Percentiles rank a stretch among this genome's conserved stretches.
phyloP scores from a whole-genome alignment of 37 sponge, comb jelly and placozoan species.

The Cladorhizidae sp. region DNA sequence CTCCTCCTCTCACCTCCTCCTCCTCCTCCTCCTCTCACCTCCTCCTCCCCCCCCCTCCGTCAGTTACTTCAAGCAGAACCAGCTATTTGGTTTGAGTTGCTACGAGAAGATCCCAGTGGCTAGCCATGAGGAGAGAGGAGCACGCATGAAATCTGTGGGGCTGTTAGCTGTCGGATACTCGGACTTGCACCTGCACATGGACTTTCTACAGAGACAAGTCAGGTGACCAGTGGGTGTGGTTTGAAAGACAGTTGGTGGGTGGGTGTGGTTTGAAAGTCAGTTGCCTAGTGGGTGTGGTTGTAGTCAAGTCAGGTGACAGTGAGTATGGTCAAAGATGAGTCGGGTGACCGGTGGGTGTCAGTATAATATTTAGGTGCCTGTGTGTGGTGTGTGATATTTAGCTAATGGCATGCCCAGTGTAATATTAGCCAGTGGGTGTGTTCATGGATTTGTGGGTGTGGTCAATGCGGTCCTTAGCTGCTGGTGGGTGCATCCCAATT shows the following conservation, averaged over 20 bases:
- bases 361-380: too few relatives aligned
- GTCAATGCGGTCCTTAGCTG: too few relatives aligned
- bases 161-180: constrained; percentile 73
- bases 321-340: too few relatives aligned
- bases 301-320: background rate
- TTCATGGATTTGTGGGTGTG: too few relatives aligned
- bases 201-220: constrained; percentile 76
- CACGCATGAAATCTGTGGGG: constrained; percentile 96
- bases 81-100: constrained; percentile 90
- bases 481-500: too few relatives aligned
- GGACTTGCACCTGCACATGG: constrained; percentile 81
- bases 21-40: background rate
- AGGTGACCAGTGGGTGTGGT: constrained; percentile 41
- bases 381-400: too few relatives aligned
- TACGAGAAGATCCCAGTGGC: constrained; percentile 81
- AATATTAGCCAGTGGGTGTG: too few relatives aligned
- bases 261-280: too few relatives aligned
- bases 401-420: too few relatives aligned
- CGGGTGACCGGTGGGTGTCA: too few relatives aligned
- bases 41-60: background rate
- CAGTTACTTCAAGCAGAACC: constrained; percentile 79
- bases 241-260: background rate
- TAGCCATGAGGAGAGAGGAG: constrained; percentile 90
- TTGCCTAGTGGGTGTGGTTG: background rate
- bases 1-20: background rate